Evolutionary conservation across 2,797 vertebrate genomes (phyloP).

Genomic region (Benthosema pterotum): DNA sequence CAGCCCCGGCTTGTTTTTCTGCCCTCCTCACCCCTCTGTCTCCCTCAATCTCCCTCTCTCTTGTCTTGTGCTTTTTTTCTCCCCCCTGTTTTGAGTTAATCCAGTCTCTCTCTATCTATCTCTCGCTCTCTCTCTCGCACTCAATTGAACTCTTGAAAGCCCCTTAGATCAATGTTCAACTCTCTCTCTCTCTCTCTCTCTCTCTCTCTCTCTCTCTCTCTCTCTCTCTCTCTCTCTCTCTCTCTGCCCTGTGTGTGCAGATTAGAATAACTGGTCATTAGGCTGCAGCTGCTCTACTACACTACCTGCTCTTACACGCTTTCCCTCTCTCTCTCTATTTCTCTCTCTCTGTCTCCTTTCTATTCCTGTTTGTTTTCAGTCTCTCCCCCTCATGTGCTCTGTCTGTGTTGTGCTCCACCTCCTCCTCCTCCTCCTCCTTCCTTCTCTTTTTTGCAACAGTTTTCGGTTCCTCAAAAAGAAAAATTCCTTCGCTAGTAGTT

Average conservation of each 20-base stretch:
- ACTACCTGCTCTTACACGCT: conserved; percentile 49
- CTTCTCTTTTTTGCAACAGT: conserved; percentile 38
- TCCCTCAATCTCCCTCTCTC: conserved; percentile 25
- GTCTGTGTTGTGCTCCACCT: conserved; percentile 61
- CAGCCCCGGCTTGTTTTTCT: conserved; percentile 43
- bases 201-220: conserved; percentile 39
- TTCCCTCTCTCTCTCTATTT: conserved; percentile 11
- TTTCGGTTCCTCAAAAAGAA: conserved; percentile 59
- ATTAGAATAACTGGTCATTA: conserved; percentile 49
- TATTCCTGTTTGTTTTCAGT: conserved; percentile 32
- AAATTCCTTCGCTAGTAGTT: conserved; percentile 64
- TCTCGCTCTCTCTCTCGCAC: conserved; percentile 30
- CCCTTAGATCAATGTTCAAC: conserved; percentile 26
- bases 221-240: conserved; percentile 8
- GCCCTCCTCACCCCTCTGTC: conserved; percentile 6
- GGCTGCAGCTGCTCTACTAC: not conserved
- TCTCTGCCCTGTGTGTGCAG: conserved; percentile 13
- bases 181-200: conserved; percentile 4
- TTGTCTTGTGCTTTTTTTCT: not conserved
- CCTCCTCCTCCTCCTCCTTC: conserved; percentile 45
- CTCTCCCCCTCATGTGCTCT: conserved; percentile 25
- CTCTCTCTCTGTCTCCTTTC: not conserved
- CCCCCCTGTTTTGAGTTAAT: not conserved
- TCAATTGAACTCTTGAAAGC: conserved; percentile 48
- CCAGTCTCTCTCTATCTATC: conserved; percentile 2